A percentile compares a stretch with the other conserved stretches of the same genome.
Conservation (phyloP, 1,140 invertebrate genomes). For the Formica selysi region DNA sequence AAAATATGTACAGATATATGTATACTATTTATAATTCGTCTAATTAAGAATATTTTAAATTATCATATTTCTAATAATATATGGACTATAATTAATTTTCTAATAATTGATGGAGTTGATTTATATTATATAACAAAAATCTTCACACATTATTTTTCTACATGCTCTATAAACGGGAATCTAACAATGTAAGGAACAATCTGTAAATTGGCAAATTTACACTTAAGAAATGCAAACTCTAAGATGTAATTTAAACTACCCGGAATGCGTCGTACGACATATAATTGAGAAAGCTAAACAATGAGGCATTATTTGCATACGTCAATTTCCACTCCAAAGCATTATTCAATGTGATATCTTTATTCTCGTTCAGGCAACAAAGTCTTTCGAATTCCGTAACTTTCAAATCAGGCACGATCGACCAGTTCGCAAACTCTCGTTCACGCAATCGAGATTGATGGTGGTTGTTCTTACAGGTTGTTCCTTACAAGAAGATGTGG, state of each 20-base stretch:
- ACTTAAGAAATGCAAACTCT: too few species aligned
- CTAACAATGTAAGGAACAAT: too few species aligned
- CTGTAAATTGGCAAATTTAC: too few species aligned
- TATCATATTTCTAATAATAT: too few species aligned
- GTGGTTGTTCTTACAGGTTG: slow-evolving; percentile 47
- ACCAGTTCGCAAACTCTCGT: slow-evolving; percentile 59
- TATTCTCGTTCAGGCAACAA: slow-evolving; percentile 29
- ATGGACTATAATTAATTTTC: too few species aligned
- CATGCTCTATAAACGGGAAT: too few species aligned
- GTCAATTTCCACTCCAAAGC: background rate
- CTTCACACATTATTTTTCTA: too few species aligned
- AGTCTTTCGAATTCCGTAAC: background rate
- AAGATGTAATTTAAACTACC: background rate
- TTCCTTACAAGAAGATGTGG: slow-evolving; percentile 48
- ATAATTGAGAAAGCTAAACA: background rate
- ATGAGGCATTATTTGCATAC: background rate
- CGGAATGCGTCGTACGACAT: background rate
- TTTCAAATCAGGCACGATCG: slow-evolving; percentile 45
- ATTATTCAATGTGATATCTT: slow-evolving; percentile 36
- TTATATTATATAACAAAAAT: too few species aligned
- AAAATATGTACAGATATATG: too few species aligned
- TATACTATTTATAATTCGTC: too few species aligned
- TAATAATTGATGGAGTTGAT: too few species aligned
- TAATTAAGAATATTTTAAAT: too few species aligned
- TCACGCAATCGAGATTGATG: slow-evolving; percentile 65